These are phyloP conservation scores for Notarius quadriscutis DNA, from an alignment of 2,113 vertebrate species.

Conservation along the genomic window DNA sequence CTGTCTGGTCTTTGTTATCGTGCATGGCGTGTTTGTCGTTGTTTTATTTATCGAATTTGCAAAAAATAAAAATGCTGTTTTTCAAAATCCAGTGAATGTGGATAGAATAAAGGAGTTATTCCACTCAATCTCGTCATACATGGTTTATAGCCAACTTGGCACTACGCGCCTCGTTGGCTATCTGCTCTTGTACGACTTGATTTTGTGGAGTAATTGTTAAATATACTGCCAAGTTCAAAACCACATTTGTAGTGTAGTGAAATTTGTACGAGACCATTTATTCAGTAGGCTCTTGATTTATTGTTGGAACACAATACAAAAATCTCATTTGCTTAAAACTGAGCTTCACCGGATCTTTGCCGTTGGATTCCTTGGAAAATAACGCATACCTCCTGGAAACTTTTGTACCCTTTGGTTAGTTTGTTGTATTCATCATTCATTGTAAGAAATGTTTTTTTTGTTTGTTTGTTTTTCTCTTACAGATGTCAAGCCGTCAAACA, in stretches of 20 bases:
- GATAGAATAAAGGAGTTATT: no score
- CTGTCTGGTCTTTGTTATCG: no score
- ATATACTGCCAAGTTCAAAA: not conserved
- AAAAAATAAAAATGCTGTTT: no score
- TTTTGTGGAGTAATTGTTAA: no score
- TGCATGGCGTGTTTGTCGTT: no score
- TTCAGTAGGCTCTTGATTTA: not conserved
- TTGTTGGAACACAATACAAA: not conserved
- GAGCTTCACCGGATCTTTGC: not conserved
- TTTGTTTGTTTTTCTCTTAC: not conserved
- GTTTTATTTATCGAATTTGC: no score
- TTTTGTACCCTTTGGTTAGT: not conserved
- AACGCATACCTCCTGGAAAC: not conserved
- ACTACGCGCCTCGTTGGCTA: no score
- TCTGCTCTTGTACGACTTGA: no score
- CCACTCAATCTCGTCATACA: no score
- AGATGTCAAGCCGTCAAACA: slow-evolving; percentile 88
- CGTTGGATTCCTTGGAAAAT: not conserved
- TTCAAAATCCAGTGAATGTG: no score
- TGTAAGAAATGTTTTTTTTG: not conserved
- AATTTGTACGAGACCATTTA: not conserved
- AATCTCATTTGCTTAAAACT: not conserved
- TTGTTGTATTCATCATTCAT: not conserved
- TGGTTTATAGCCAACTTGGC: no score
- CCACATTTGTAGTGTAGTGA: not conserved